Evolutionary conservation across 2,797 vertebrate species (phyloP), one percentile per base, ranked within the genome.

Genomic region (Coregonus ussuriensis): DNA sequence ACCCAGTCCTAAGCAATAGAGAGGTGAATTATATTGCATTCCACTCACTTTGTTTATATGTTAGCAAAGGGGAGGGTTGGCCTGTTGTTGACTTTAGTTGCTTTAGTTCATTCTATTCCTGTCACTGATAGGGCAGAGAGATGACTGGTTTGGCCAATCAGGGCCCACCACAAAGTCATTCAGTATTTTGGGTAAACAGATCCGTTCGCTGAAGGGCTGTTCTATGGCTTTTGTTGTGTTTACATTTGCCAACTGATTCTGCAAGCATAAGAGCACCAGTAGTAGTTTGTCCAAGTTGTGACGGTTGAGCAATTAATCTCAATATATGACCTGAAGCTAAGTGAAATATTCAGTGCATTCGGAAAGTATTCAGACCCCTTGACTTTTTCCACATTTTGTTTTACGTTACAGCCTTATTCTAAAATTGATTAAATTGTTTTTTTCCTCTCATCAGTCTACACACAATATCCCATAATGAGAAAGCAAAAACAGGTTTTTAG

Each of bases 1-100:
- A 67, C 29, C 14, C 31, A 31, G 31, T 15, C 15, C 29, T 15
- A 16, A 35, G 15, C 66, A 68, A 35, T 68, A 11, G 11, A 33
- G 33, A 68, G 6, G 33, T 16, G 6, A 7, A 16, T 68, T 68
- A 68, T 16, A 15, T 35, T 15, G 16, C 66, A 68, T 35, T 35
- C 31, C 66, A 68, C 29, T 35, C 16, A 16, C 5, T 37, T 35
- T 37, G n/a, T 37, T 35, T 68, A 72, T 67, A 71, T 59, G 65
- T 66, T 71, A 37, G 71, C 71, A 51, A 18, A 72, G 53, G 37
- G 13, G 82, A 82, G 84, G 86, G n/a, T 25, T 63, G 59, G 77
- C 86, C 85, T 3, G 76, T 77, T 92, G 85, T 91, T 92, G 89
- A 92, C 89, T 86, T 84, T 91, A 87, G 89, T 87, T 85, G 84